Percentiles rank a stretch among this genome's conserved stretches.
Evolutionary conservation across 2,113 vertebrate species (phyloP).

Genomic region (Pristiophorus japonicus): DNA sequence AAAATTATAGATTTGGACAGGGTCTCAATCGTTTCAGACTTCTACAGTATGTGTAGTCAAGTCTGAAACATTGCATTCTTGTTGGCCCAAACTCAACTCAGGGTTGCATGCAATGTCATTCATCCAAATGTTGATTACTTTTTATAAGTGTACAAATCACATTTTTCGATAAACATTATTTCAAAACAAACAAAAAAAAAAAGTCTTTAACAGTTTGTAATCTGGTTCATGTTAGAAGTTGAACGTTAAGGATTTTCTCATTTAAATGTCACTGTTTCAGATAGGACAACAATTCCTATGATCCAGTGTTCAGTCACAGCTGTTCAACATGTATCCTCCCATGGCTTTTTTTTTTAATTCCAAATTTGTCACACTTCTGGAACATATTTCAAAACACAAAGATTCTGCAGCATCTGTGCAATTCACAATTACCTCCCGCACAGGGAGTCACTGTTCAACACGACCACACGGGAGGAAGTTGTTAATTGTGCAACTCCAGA

Average conservation of each 20-base stretch:
- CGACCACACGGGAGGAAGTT: constrained; percentile 48
- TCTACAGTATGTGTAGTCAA: not conserved
- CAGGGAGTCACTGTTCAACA: constrained; percentile 45
- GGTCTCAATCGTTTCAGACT: constrained; percentile 3
- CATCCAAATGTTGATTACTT: not conserved
- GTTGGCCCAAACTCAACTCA: not conserved
- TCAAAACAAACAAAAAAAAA: not conserved
- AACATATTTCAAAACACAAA: constrained; percentile 42
- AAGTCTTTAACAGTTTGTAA: not conserved
- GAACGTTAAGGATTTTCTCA: not conserved
- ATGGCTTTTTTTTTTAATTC: constrained; percentile 41
- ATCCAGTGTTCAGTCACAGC: constrained; percentile 30
- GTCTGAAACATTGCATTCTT: constrained; percentile 1
- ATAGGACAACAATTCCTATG: not conserved
- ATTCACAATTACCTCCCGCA: constrained; percentile 45
- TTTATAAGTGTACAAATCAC: not conserved
- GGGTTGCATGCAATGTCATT: not conserved
- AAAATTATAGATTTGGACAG: not conserved
- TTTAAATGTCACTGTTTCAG: not conserved
- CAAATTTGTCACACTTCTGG: constrained; percentile 40
- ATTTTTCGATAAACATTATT: not conserved
- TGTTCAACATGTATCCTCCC: constrained; percentile 31
- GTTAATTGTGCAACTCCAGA: constrained; percentile 52
- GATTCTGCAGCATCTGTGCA: constrained; percentile 38
- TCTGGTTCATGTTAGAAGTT: not conserved